Evolutionary conservation across 1,140 invertebrate genomes (phyloP).

Genomic region (Drosophila tsacasi): DNA sequence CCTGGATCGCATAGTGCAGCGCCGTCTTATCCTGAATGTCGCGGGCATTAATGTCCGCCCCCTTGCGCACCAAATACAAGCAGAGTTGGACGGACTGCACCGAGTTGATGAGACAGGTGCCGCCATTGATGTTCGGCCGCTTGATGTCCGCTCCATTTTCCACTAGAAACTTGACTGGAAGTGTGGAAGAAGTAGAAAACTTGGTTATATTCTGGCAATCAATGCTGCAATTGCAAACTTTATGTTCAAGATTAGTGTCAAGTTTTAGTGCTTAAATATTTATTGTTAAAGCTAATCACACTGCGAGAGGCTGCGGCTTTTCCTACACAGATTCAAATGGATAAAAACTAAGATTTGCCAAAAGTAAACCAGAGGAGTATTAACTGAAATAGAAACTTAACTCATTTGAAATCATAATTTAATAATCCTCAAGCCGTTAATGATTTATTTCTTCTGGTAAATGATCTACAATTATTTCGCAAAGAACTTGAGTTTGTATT

Average conservation of each 20-base stretch:
- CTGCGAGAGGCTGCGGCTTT: background rate
- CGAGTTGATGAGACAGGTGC: slow-evolving; percentile 97
- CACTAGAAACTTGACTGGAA: slow-evolving; percentile 91
- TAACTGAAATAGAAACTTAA: background rate
- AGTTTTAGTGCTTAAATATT: background rate
- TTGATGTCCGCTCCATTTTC: slow-evolving; percentile 94
- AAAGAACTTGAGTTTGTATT: background rate
- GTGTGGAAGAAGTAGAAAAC: background rate
- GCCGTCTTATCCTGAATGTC: slow-evolving; percentile 97
- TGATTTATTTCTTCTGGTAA: background rate
- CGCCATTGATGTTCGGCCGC: slow-evolving; percentile 95
- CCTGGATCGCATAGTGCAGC: slow-evolving; percentile 97
- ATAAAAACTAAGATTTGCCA: background rate
- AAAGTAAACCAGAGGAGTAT: background rate
- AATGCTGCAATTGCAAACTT: background rate
- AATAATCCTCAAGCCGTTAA: background rate
- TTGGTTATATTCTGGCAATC: background rate
- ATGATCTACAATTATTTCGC: too few species aligned
- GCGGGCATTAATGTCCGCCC: slow-evolving; percentile 93
- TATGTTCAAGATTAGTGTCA: background rate
- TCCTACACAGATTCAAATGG: background rate
- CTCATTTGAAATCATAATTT: background rate
- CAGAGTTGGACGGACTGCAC: slow-evolving; percentile 94
- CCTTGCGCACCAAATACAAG: slow-evolving; percentile 91
- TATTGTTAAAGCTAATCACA: background rate